Percentiles rank a stretch among this genome's conserved stretches.
Evolutionary conservation across 1,140 invertebrate species (phyloP).

Genomic region (Bacillus rossius): DNA sequence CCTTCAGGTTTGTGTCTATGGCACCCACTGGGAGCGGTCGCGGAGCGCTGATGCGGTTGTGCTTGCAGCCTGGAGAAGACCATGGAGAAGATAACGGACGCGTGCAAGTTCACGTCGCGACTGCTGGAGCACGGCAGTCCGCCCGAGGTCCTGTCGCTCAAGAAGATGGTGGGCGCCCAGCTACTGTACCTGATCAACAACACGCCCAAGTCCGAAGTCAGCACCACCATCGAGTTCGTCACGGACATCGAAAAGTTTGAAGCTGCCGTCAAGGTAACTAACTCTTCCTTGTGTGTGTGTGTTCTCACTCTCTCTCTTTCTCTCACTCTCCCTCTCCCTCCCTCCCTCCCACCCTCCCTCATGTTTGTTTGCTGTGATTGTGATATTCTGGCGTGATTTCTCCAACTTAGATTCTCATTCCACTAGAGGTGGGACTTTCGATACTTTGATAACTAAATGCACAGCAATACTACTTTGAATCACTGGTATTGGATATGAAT

Average conservation of each 20-base stretch:
- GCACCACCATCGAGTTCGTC: conserved; percentile 74
- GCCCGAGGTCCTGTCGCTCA: conserved; percentile 74
- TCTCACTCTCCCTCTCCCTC: neutral
- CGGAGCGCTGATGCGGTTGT: too few species aligned
- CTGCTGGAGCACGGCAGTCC: conserved; percentile 76
- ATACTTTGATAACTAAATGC: too few species aligned
- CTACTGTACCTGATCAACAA: conserved; percentile 71
- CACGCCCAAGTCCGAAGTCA: conserved; percentile 69
- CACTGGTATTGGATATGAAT: too few species aligned
- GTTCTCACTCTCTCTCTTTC: neutral
- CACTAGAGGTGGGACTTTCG: too few species aligned
- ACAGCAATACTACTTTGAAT: too few species aligned
- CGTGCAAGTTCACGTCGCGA: conserved; percentile 72
- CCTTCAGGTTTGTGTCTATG: too few species aligned
- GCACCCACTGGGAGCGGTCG: too few species aligned
- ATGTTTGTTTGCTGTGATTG: too few species aligned
- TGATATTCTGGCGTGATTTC: too few species aligned
- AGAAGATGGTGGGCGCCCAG: conserved; percentile 67
- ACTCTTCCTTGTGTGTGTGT: neutral
- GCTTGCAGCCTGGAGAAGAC: conserved; percentile 61
- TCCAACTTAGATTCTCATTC: too few species aligned
- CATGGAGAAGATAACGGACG: conserved; percentile 76
- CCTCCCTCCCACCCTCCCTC: neutral
- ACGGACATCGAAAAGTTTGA: conserved; percentile 76
- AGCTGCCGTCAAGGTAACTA: conserved; percentile 48